Evolutionary conservation across 2,888 invertebrate genomes (phyloP), one percentile per base, ranked within the genome.

Genomic region (Ariolimax columbianus): DNA sequence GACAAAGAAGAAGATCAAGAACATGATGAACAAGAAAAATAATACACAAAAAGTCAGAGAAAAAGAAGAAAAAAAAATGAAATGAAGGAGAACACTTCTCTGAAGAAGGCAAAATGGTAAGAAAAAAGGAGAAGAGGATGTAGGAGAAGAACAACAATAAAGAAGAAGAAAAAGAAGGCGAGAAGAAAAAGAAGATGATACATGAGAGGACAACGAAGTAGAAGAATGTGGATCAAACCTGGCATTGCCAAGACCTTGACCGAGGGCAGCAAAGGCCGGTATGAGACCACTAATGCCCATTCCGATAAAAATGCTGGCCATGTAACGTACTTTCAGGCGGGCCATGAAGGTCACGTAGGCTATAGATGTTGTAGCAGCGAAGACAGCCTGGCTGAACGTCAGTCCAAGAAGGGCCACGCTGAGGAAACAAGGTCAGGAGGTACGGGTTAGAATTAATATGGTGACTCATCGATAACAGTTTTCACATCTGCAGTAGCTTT

Each of bases 311-410:
- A 97, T 97, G 0, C 97, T 97, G 3, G 96, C 96, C 87, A 97
- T 95, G 92, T 97, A 97, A 66, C 95, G 95, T 87, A 96, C 96
- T 30, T 93, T 92, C 92, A 96, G 97, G 90, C 92, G 90, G 0
- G 94, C 95, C 95, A 97, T 96, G 93, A 96, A 97, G 23, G 97
- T 97, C 94, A 97, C 96, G 92, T 97, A 97, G 26, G 97, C 95
- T 86, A 97, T 96, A 0, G 97, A 97, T 89, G 97, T 97, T 30
- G 97, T 97, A 93, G 78, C 55, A n/a, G 84, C 84, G 36, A 84
- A 80, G 14, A 80, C 59, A 38, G 80, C n/a, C 51, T 80, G 84
- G 75, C 17, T 33, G 36, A 59, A 80, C 0, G 84, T 84, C 36
- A 85, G 36, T 0, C 26, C 40, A 4, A 82, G 36, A 26, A 85